phyloP scores from a whole-genome alignment of 2,888 invertebrate genomes.

The Nudaria mundana region DNA sequence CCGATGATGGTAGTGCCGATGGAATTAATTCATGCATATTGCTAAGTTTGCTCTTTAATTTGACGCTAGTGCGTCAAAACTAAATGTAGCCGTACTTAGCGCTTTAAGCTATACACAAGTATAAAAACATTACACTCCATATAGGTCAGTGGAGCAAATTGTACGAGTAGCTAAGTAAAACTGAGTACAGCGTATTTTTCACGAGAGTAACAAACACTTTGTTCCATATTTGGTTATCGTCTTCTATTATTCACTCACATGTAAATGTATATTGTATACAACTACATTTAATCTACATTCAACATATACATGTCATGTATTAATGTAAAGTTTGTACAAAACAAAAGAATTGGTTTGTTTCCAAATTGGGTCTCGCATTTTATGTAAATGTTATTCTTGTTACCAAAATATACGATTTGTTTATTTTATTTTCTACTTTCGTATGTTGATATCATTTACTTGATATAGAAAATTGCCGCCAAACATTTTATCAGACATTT shows the following conservation, averaged over 20 bases:
- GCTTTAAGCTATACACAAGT: no score
- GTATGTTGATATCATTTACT: conserved; percentile 3
- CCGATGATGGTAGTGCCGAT: no score
- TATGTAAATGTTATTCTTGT: conserved; percentile 7
- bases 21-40: no score
- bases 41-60: no score
- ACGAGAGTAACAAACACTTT: not conserved
- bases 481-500: not conserved
- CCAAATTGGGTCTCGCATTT: conserved; percentile 10
- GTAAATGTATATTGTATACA: not conserved
- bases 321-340: conserved; percentile 4
- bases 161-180: no score
- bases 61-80: no score
- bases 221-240: not conserved
- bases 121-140: no score
- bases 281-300: no score
- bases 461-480: not conserved
- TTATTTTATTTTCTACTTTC: conserved; percentile 1
- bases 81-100: no score
- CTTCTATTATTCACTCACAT: not conserved
- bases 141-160: no score
- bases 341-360: conserved; percentile 10
- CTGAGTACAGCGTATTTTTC: not conserved
- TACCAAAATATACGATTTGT: conserved; percentile 4
- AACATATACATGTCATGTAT: not conserved